Base-by-base conservation (phyloP, 2,113 vertebrate species). In the Calidris pygmaea region DNA sequence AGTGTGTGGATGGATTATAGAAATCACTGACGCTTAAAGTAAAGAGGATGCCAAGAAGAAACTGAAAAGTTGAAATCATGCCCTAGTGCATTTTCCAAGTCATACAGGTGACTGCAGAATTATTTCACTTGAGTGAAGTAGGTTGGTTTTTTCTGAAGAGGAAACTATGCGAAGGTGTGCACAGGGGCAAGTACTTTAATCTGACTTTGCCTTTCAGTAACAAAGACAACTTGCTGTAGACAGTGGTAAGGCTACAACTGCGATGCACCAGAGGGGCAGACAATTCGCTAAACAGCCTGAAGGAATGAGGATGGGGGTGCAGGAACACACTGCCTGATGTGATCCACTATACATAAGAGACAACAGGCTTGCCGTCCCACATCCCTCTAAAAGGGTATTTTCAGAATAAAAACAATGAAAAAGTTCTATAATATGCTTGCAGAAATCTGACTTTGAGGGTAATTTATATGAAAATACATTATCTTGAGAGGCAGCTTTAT, bases 191-290 rank as follows among this genome's bases (percentile, higher is more conserved):
- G 32, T 18, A 24, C 19, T 58, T 71, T 24, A 45, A 41, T 47
- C 8, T 12, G 12, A 43, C 24, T 56, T 60, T 0, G 2, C 21
- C 37, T 59, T 35, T 63, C 24, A 50, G 63, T 58, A 29, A 26
- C 47, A 67, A 86, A 60, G 24, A 26, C 45, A 58, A 29, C 17
- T 62, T 0, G 0, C 15, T 47, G 5, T 3, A 35, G 45, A 8
- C 41, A 66, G 39, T 2, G 12, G 35, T 62, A 53, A 53, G 21
- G 48, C 56, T 50, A 76, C 2, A 4, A 8, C 23, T 26, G 34
- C 23, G 21, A 23, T 11, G 12, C 21, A 67, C 11, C 32, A 56
- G 74, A 67, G 47, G 26, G 47, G 29, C 20, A 74, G 43, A n/a
- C 6, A 85, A 34, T 10, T 79, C 34, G 4, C 14, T n/a, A 2